Base-by-base conservation (phyloP, 2,888 invertebrate genomes). In the Euproctis similis region DNA sequence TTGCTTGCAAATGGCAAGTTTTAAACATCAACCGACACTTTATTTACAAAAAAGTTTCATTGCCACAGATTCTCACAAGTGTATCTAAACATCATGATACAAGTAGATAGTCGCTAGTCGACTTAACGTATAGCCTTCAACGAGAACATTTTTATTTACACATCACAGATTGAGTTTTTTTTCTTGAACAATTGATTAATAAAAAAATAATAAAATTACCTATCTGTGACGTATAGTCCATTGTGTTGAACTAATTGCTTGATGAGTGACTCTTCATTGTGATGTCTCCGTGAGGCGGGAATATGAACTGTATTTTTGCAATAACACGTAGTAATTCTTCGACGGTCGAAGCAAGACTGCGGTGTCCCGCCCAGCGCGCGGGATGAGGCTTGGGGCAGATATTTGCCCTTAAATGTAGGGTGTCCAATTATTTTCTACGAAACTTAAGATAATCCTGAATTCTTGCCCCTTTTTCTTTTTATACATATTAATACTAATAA, bases 221-320 rank as follows among this genome's bases (percentile, higher is more conserved):
- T 70, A 57, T 53, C 42, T 56, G 57, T 66, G 75, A 73, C 67
- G 74, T 61, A 42, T 57, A 58, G 31, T 60, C 71, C 75, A 77
- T 77, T 77, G 74, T 77, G 61, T 62, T 34, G 38, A 28, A 31
- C 46, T 69, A 67, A 72, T 68, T 66, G 62, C 35, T 31, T 17
- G 8, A 41, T 37, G 35, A 34, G 38, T 45, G 34, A 40, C 41
- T 39, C 34, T 38, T 42, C 46, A 54, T 49, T 36, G 42, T 46
- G 42, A 42, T 37, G 44, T 41, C 36, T 42, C 46, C 46, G 42
- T 51, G 47, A 59, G 61, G 61, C 66, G 65, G 66, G 14, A 4
- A 10, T n/a, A n/a, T n/a, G n/a, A n/a, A n/a, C n/a, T 8, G n/a
- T 8, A 19, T 8, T n/a, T 19, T 19, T n/a, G 19, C 8, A 7